Evolutionary conservation across 2,888 invertebrate genomes (phyloP).

Genomic region (Sacculina carcini): DNA sequence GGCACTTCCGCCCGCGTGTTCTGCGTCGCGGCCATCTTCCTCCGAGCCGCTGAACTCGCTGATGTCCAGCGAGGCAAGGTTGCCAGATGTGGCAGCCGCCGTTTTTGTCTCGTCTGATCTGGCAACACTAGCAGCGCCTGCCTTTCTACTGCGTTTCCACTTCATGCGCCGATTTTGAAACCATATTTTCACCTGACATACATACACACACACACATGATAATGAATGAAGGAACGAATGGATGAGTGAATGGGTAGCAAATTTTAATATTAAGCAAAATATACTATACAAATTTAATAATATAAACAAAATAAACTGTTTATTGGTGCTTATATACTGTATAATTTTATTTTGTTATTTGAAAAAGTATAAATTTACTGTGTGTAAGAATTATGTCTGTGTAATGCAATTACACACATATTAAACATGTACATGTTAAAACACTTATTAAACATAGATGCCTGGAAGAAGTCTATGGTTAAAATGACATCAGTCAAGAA

Average conservation of each 20-base stretch:
- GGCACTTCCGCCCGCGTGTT: too few species aligned
- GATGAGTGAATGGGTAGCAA: background rate
- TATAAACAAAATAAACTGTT: background rate
- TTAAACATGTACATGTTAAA: too few species aligned
- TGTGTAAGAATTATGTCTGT: too few species aligned
- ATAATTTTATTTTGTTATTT: background rate
- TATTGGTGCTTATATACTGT: background rate
- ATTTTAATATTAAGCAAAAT: background rate
- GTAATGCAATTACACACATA: too few species aligned
- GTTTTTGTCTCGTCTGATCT: slow-evolving; percentile 9
- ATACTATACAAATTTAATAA: background rate
- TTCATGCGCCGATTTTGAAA: slow-evolving; percentile 97
- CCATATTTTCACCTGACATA: slow-evolving; percentile 75
- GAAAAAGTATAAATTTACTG: background rate
- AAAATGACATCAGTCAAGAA: too few species aligned
- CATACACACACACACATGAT: background rate
- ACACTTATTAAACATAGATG: too few species aligned
- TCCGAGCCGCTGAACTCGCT: slow-evolving; percentile 31
- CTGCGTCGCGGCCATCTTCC: slow-evolving; percentile 29
- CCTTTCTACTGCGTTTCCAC: slow-evolving; percentile 92
- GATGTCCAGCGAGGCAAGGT: slow-evolving; percentile 27
- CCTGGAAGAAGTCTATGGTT: too few species aligned
- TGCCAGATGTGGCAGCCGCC: slow-evolving; percentile 5
- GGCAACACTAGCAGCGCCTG: too few species aligned
- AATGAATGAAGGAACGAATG: background rate